Evolutionary conservation across 2,113 vertebrate genomes (phyloP).

Genomic region (Labeo rohita): DNA sequence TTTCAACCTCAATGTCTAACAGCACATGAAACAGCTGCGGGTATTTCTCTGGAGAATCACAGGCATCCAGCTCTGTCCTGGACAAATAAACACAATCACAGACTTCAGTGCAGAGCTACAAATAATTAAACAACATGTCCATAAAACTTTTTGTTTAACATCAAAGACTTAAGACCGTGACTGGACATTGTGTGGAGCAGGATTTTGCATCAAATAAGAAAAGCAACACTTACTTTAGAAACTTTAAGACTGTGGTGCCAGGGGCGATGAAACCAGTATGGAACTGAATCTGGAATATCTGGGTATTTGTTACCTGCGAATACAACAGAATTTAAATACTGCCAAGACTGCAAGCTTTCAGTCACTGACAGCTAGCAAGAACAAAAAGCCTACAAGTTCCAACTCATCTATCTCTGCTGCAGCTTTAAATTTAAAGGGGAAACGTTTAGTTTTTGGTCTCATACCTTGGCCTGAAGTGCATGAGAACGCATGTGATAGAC

Average conservation of each 20-base stretch:
- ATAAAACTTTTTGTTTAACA: neutral
- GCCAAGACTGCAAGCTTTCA: neutral
- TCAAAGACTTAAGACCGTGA: neutral
- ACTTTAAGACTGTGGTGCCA: conserved; percentile 90
- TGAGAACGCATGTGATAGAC: conserved; percentile 96
- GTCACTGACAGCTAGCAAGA: neutral
- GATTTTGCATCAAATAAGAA: neutral
- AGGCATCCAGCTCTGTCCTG: conserved; percentile 95
- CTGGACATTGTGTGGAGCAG: neutral
- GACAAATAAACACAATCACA: conserved; percentile 10
- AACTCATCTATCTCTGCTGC: neutral
- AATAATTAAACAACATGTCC: neutral
- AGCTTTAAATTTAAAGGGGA: neutral
- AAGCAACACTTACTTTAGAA: conserved; percentile 86
- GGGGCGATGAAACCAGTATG: conserved; percentile 95
- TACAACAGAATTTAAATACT: conserved; percentile 30
- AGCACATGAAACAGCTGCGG: conserved; percentile 94
- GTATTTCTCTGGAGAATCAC: conserved; percentile 96
- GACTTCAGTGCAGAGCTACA: neutral
- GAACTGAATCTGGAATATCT: conserved; percentile 99
- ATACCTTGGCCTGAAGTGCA: conserved; percentile 97
- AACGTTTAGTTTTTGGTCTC: neutral
- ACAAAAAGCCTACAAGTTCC: neutral
- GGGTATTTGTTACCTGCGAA: conserved; percentile 92
- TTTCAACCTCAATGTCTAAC: conserved; percentile 91